Base-by-base conservation (phyloP, 2,113 vertebrate species). In the Thamnophis sirtalis region DNA sequence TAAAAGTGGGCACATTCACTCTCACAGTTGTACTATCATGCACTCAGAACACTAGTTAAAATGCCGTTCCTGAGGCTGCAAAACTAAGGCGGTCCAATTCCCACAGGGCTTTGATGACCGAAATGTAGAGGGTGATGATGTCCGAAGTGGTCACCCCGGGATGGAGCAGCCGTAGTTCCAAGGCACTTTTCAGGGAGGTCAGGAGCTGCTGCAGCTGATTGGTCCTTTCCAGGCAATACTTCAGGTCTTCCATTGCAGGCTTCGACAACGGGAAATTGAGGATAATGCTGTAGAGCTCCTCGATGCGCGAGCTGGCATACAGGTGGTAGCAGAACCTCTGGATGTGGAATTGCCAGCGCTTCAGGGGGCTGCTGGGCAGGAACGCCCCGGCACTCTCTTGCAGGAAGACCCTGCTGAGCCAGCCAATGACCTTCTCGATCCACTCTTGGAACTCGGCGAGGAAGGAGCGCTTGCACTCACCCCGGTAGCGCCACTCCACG, bases 271-370 rank as follows among this genome's bases (percentile, higher is more conserved):
- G 99, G 94, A 99, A 99, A 97, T 99, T 99, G 97, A 99, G 97
- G 95, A 99, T 99, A 92, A 99, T 99, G 95, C 98, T 98, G 98
- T 99, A 99, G 54, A 99, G 98, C 95, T 99, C 99, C 33, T 99
- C 98, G 0, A 99, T 99, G 96, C 99, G 98, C 98, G 99, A 98
- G 97, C 98, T 98, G 90, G 99, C 99, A 0, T 99, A 99, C 95
- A 98, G 98, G 92, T 98, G 98, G 96, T 99, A 99, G 97, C 99
- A 99, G 95, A 99, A 99, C 95, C 98, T 97, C 88, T 99, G 99
- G 96, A 99, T 98, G 0, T 99, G 99, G 95, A 98, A 98, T 8
- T 98, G 97, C 99, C 99, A 99, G 73, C 98, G 98, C 88, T 98
- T 98, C 95, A 99, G 92, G 2, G 98, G 96, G 68, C 93, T 96